Evolutionary conservation across 2,113 vertebrate species (phyloP).

Genomic region (Opisthocomus hoazin): DNA sequence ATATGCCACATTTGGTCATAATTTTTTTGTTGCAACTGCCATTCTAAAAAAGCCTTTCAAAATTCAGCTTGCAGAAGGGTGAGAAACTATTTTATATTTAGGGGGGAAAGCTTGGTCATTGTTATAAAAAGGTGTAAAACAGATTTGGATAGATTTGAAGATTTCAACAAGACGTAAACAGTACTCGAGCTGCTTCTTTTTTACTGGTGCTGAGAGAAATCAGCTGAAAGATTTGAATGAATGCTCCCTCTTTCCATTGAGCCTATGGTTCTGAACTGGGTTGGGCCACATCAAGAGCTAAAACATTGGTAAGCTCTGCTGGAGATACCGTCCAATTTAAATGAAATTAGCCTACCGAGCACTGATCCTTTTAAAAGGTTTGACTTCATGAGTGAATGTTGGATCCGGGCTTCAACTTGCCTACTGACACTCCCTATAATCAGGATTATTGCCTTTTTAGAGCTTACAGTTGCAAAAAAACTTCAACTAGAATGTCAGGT

Average conservation of each 20-base stretch:
- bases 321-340: conserved; percentile 43
- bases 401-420: background rate
- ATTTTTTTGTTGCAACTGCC: background rate
- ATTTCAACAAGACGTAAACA: background rate
- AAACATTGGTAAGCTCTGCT: conserved; percentile 29
- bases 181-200: background rate
- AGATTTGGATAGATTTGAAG: background rate
- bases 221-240: background rate
- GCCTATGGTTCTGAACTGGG: background rate
- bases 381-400: background rate
- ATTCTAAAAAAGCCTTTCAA: background rate
- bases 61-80: background rate
- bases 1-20: background rate
- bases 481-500: background rate
- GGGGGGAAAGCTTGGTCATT: background rate
- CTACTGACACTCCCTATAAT: conserved; percentile 11
- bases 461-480: background rate
- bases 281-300: background rate
- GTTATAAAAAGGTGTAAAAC: background rate
- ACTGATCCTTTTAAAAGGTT: conserved; percentile 28
- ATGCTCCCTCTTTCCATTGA: background rate
- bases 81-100: background rate
- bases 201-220: background rate
- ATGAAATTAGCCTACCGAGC: conserved; percentile 35
- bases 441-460: conserved; percentile 42